phyloP scores from a whole-genome alignment of 1,140 invertebrate genomes.

The Neotoxoptera formosana region DNA sequence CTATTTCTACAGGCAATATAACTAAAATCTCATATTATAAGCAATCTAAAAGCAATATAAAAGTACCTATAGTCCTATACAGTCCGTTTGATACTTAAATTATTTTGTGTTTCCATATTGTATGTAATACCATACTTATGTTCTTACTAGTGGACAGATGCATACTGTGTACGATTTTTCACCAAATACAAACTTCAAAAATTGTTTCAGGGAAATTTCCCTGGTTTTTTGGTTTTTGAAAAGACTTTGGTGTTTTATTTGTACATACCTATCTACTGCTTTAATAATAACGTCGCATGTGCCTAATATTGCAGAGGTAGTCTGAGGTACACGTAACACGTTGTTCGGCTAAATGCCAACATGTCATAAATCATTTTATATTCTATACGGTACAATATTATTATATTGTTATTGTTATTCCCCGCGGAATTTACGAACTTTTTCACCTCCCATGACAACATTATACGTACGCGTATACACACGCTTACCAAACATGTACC shows the following conservation, averaged over 20 bases:
- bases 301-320: neutral
- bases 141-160: neutral
- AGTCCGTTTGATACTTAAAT: neutral
- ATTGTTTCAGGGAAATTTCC: neutral
- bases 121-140: neutral
- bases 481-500: neutral
- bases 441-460: neutral
- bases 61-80: too few relatives aligned
- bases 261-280: neutral
- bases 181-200: neutral
- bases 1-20: neutral
- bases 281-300: neutral
- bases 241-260: neutral
- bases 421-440: neutral
- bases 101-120: neutral
- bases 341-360: neutral
- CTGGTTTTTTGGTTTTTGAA: neutral
- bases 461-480: neutral
- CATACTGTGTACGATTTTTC: neutral
- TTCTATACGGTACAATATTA: neutral
- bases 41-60: too few relatives aligned
- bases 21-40: too few relatives aligned
- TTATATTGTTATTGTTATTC: conserved; percentile 9
- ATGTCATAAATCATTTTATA: neutral
- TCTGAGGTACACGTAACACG: neutral